Base-by-base conservation (phyloP, 2,888 invertebrate species). In the Troides oblongomaculatus region DNA sequence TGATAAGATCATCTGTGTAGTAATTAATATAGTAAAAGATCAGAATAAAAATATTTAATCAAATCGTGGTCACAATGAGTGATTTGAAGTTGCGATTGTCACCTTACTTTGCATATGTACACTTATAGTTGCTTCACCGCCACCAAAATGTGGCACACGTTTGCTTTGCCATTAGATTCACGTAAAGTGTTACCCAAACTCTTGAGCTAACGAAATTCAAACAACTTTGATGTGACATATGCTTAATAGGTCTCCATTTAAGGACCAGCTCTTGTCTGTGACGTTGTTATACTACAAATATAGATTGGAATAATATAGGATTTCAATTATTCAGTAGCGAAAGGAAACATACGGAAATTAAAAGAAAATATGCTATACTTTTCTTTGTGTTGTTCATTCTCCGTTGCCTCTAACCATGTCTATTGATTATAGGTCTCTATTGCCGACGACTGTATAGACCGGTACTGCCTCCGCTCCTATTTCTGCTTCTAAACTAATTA, bases 121-220 rank as follows among this genome's bases (percentile, higher is more conserved):
- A 50, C 50, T 50, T 50, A 50, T 0, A 18, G 14, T 50, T 58
- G 46, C 60, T 36, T 56, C 25, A 36, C 43, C 17, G 23, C 57
- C 43, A n/a, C 43, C 68, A 62, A 58, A 62, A 62, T 57, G 56
- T 18, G 57, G 58, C 18, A n/a, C 46, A 25, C 46, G n/a, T 62
- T 68, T 68, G 46, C 57, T 30, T 68, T 62, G 25, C 58, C 62
- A 68, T 62, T 68, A 68, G 68, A 58, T 68, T 62, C 58, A n/a
- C 17, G 46, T 21, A 36, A 62, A 67, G 62, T 68, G 68, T 62
- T 17, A 62, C 62, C 46, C 50, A 58, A 68, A 68, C 58, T 12
- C 64, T 46, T 46, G 62, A 58, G 58, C 58, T 68, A 68, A 68
- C 62, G 62, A 68, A 30, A 58, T 62, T 68, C 68, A 68, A 68